Evolutionary conservation across 2,113 vertebrate species (phyloP).

Genomic region (Poeciliopsis occidentalis): DNA sequence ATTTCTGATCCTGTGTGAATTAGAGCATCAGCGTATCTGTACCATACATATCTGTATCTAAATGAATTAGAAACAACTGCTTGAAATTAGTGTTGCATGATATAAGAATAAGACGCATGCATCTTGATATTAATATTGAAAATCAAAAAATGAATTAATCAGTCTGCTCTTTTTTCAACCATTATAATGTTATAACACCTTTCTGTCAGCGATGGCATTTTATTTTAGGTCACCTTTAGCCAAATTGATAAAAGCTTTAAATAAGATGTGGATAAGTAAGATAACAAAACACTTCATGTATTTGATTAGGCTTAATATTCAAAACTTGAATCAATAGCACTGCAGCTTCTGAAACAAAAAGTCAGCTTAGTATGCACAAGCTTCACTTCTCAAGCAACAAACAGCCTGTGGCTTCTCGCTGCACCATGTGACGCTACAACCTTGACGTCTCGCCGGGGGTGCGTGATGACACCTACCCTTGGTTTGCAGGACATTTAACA

Average conservation of each 20-base stretch:
- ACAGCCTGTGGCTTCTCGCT: constrained; percentile 5
- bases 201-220: no score
- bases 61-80: no score
- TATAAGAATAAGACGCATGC: no score
- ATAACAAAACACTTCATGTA: constrained; percentile 2
- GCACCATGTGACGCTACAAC: background rate
- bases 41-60: no score
- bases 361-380: constrained; percentile 15
- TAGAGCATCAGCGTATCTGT: background rate
- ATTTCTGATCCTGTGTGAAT: background rate
- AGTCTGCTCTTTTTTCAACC: no score
- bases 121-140: no score
- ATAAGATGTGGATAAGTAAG: background rate
- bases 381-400: constrained; percentile 15
- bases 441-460: constrained; percentile 16
- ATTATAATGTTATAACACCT: no score
- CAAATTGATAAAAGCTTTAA: background rate
- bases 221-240: no score
- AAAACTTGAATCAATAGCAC: constrained; percentile 22
- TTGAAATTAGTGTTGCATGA: background rate
- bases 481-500: constrained; percentile 41
- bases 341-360: constrained; percentile 9
- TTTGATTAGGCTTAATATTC: constrained; percentile 15
- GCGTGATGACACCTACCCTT: constrained; percentile 30
- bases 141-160: no score